phyloP scores from a whole-genome alignment of 1,140 invertebrate genomes.

The Chironomus tepperi region DNA sequence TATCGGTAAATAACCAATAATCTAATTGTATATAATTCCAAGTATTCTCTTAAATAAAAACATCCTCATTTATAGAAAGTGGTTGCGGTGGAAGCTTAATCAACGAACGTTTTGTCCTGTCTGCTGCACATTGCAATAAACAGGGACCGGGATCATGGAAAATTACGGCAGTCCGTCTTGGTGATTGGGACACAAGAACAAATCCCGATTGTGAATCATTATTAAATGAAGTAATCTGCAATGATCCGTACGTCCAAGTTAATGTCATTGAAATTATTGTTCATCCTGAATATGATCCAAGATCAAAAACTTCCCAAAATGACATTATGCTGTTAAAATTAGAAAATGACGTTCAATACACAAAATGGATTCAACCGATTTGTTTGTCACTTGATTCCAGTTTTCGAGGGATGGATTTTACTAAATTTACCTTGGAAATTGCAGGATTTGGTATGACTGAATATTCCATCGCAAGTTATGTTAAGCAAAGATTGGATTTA shows the following conservation, averaged over 20 bases:
- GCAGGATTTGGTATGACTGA: constrained; percentile 60
- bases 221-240: constrained; percentile 39
- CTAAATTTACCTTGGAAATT: constrained; percentile 42
- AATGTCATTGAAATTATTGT: constrained; percentile 46
- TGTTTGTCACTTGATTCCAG: constrained; percentile 51
- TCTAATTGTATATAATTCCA: not conserved
- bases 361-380: constrained; percentile 55
- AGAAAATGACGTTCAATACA: constrained; percentile 44
- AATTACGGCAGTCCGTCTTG: constrained; percentile 45
- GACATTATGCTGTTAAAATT: constrained; percentile 62
- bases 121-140: constrained; percentile 71
- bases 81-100: constrained; percentile 64
- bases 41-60: not conserved
- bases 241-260: constrained; percentile 45
- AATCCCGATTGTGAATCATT: constrained; percentile 44
- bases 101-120: constrained; percentile 49
- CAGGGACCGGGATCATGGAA: constrained; percentile 37
- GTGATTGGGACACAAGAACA: constrained; percentile 50
- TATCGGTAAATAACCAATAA: not conserved
- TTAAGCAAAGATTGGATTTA: constrained; percentile 37
- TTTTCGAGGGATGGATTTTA: constrained; percentile 33
- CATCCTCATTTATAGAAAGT: constrained; percentile 31
- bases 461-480: constrained; percentile 37
- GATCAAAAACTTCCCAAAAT: constrained; percentile 42
- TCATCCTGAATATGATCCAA: constrained; percentile 52